phyloP scores from a whole-genome alignment of 2,113 vertebrate species.

The Erythrolamprus reginae region DNA sequence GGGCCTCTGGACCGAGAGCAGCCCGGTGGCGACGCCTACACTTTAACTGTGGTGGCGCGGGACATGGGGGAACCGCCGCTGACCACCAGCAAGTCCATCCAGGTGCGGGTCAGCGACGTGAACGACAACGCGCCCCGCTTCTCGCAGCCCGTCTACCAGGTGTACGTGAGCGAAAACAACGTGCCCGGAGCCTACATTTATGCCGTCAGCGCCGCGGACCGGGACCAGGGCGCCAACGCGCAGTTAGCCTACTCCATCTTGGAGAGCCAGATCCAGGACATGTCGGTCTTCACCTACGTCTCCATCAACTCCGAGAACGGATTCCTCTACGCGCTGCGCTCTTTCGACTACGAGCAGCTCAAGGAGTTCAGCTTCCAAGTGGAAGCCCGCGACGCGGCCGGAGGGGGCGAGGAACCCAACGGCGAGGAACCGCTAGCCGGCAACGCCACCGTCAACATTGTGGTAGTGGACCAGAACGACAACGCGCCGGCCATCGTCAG shows the following conservation, averaged over 20 bases:
- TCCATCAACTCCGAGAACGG: conserved; percentile 97
- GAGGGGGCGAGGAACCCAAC: not conserved
- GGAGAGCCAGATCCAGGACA: conserved; percentile 93
- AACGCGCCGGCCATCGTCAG: conserved; percentile 87
- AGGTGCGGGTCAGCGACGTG: conserved; percentile 90
- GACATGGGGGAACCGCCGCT: conserved; percentile 85
- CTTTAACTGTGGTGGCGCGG: conserved; percentile 87
- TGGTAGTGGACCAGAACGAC: conserved; percentile 94
- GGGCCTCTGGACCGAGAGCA: conserved; percentile 88
- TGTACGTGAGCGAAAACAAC: conserved; percentile 96
- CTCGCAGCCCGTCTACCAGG: conserved; percentile 87
- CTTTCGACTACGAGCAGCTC: conserved; percentile 95
- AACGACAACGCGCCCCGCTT: conserved; percentile 96
- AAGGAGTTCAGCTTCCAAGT: conserved; percentile 94
- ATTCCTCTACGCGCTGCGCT: conserved; percentile 90
- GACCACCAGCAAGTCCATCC: conserved; percentile 87
- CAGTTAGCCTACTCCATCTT: conserved; percentile 89
- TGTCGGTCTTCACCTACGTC: conserved; percentile 97
- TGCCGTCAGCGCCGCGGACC: conserved; percentile 89
- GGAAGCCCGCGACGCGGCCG: conserved; percentile 76
- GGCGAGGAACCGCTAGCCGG: conserved; percentile 78
- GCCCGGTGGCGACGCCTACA: conserved; percentile 81
- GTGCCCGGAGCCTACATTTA: conserved; percentile 96
- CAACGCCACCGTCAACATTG: conserved; percentile 88
- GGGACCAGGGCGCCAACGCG: conserved; percentile 87